Evolutionary conservation across 2,797 vertebrate species (phyloP).

Genomic region (Nyctalus aviator): DNA sequence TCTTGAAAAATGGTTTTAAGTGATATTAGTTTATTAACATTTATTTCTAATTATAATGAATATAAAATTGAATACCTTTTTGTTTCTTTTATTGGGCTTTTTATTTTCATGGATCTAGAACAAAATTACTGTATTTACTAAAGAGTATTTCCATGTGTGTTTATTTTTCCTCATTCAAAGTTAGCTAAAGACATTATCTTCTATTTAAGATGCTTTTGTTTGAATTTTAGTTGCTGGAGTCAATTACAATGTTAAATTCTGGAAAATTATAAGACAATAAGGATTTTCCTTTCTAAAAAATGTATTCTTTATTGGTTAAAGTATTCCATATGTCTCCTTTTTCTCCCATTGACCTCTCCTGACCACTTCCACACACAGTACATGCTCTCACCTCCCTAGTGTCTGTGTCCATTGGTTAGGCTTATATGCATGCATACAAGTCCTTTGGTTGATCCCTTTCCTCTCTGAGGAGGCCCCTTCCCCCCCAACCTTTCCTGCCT

Average conservation of each 20-base stretch:
- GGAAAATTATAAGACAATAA: slow-evolving; percentile 7
- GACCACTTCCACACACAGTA: no score
- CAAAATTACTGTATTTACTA: slow-evolving; percentile 24
- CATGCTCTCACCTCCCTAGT: no score
- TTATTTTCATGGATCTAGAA: slow-evolving; percentile 24
- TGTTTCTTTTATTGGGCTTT: slow-evolving; percentile 13
- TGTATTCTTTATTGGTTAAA: no score
- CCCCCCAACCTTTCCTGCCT: no score
- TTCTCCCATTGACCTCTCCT: no score
- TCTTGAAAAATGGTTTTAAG: slow-evolving; percentile 52
- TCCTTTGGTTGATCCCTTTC: no score
- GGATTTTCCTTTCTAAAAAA: slow-evolving; percentile 33
- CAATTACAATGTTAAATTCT: slow-evolving; percentile 35
- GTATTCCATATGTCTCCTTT: no score
- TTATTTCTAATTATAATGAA: slow-evolving; percentile 47
- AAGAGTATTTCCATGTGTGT: slow-evolving; percentile 6
- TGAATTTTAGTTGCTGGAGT: slow-evolving; percentile 35
- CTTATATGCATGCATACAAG: no score
- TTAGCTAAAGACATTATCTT: slow-evolving; percentile 39
- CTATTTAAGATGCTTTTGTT: slow-evolving; percentile 52
- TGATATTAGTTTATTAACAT: slow-evolving; percentile 61
- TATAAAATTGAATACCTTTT: slow-evolving; percentile 53
- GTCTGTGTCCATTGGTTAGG: no score
- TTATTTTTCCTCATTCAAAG: slow-evolving; percentile 22
- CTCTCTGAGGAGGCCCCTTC: no score